Base-by-base conservation (phyloP, 2,797 vertebrate species). In the Gephyroberyx darwinii region DNA sequence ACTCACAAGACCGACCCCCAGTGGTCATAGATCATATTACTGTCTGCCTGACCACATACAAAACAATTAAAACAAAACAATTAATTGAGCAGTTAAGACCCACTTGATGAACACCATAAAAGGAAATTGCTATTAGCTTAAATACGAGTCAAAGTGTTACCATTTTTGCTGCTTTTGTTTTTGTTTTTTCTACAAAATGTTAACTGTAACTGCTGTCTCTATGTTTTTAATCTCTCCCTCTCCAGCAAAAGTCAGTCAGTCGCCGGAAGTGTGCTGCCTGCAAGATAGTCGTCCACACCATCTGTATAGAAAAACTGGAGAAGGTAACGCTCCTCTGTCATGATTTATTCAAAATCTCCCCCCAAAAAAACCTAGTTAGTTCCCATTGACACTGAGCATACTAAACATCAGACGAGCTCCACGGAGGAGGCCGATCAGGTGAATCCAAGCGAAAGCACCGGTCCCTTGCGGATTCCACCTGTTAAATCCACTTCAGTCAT, bases 191-290 rank as follows among this genome's bases (percentile, higher is more conserved):
- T 33, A 39, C 8, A 6, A 35, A 35, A 35, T 35, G 33, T 7
- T 35, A 35, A 35, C 8, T 35, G 33, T 7, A 35, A 20, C 16
- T 4, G 59, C 33, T 41, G 3, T 48, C 1, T 55, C 2, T 43
- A 5, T 43, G 19, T 64, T 20, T 39, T 8, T 71, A 16, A 3
- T 37, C 8, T 16, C 19, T 20, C 22, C 58, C 31, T 30, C 52
- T 71, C 8, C 74, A 96, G 96, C 97, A 98, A 94, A 98, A 96
- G 82, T 96, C 97, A 4, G 92, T 95, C 51, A 93, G 95, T 50
- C 94, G 96, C 55, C 95, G 93, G 81, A 98, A 98, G 84, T 98
- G 97, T 74, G 96, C 96, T 2, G 97, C 96, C 65, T 98, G 97
- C 88, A 98, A 96, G 91, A 98, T 98, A 0, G 94, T 98, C 1